phyloP scores from a whole-genome alignment of 2,888 invertebrate species.

The Agonopterix alstromeriana region DNA sequence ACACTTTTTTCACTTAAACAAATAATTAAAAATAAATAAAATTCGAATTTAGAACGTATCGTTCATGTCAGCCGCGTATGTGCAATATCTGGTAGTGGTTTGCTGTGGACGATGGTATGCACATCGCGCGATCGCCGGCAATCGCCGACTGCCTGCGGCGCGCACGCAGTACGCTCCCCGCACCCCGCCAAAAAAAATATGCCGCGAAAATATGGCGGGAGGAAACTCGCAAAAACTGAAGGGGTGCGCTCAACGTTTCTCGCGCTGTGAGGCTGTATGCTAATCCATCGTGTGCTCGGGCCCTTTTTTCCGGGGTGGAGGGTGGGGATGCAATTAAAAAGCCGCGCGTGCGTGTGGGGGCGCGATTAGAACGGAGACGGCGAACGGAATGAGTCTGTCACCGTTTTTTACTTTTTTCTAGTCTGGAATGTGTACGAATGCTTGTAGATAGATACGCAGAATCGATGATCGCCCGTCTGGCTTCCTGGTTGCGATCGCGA shows the following conservation, averaged over 20 bases:
- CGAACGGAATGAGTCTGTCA: slow-evolving; percentile 68
- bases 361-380: slow-evolving; percentile 73
- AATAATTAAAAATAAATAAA: slow-evolving; percentile 18
- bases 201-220: slow-evolving; percentile 67
- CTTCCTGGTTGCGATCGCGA: slow-evolving; percentile 19
- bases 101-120: slow-evolving; percentile 32
- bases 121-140: slow-evolving; percentile 65
- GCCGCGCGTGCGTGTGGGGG: slow-evolving; percentile 74
- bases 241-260: slow-evolving; percentile 61
- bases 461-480: slow-evolving; percentile 45
- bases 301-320: slow-evolving; percentile 69
- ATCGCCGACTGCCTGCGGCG: slow-evolving; percentile 63
- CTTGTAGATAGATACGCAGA: slow-evolving; percentile 33
- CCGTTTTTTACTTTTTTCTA: slow-evolving; percentile 71
- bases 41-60: slow-evolving; percentile 16
- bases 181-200: slow-evolving; percentile 51
- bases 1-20: slow-evolving; percentile 20
- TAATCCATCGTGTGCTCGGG: slow-evolving; percentile 66
- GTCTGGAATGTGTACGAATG: slow-evolving; percentile 51
- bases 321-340: slow-evolving; percentile 74
- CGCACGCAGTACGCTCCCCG: slow-evolving; percentile 54
- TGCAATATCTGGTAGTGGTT: slow-evolving; percentile 32
- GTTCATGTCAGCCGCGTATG: slow-evolving; percentile 30
- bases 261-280: slow-evolving; percentile 67
- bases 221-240: slow-evolving; percentile 69